These are phyloP conservation scores for Threskiornis aethiopicus DNA, from an alignment of 2,797 vertebrate genomes.

Conservation along the genomic window DNA sequence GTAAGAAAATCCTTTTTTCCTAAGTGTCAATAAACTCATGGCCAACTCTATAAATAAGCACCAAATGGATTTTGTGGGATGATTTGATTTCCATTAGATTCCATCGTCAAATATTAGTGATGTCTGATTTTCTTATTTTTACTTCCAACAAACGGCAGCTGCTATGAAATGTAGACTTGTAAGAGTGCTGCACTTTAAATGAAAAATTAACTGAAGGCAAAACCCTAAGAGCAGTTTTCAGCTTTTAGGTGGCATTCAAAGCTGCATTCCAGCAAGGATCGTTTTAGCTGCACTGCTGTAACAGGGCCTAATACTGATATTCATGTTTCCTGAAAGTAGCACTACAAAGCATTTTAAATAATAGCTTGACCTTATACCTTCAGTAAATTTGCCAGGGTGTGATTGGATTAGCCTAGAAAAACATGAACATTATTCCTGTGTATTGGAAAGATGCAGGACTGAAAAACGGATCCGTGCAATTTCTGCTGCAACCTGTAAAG, in stretches of 20 bases:
- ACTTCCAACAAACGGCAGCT: not conserved
- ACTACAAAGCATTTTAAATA: not conserved
- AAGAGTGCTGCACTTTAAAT: conserved; percentile 12
- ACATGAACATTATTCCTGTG: not conserved
- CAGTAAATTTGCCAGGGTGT: not conserved
- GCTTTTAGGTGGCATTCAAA: conserved; percentile 15
- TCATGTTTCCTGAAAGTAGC: not conserved
- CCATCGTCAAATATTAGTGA: conserved; percentile 5
- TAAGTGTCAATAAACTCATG: conserved; percentile 8
- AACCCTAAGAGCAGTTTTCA: not conserved
- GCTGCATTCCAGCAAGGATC: not conserved
- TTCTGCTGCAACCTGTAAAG: not conserved
- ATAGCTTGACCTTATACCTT: not conserved
- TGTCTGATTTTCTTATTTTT: conserved; percentile 28
- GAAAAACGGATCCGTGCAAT: not conserved
- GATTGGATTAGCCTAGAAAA: not conserved
- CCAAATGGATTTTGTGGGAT: conserved; percentile 44
- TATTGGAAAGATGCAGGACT: not conserved
- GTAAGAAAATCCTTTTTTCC: not conserved
- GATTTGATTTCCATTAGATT: conserved; percentile 52
- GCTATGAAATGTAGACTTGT: not conserved
- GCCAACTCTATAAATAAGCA: conserved; percentile 24
- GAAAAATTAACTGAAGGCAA: conserved; percentile 23
- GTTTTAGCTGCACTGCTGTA: not conserved
- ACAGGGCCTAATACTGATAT: not conserved